These are phyloP conservation scores for Paraplagusia blochii DNA, from an alignment of 2,113 vertebrate species.

Conservation along the genomic window DNA sequence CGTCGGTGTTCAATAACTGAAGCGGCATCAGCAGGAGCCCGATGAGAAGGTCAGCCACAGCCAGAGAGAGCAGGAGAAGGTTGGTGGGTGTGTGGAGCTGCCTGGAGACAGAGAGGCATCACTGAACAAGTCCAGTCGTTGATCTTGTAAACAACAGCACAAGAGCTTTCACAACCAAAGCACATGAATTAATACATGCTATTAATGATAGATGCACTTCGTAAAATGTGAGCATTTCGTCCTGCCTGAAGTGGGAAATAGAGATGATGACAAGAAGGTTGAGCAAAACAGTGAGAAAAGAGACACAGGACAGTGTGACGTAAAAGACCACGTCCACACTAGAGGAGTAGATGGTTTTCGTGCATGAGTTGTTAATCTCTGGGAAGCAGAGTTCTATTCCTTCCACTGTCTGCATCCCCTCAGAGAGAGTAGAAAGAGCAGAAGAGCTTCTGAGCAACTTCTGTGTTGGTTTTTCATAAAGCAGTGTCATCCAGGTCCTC, in stretches of 20 bases:
- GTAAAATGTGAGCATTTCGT: neutral
- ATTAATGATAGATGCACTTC: neutral
- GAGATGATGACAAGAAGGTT: conserved; percentile 33
- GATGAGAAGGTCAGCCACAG: conserved; percentile 1
- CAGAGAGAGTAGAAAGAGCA: neutral
- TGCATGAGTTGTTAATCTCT: conserved; percentile 19
- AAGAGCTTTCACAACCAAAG: too few species aligned
- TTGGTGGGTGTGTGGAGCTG: conserved; percentile 4
- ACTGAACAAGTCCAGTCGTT: too few species aligned
- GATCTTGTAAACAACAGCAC: too few species aligned
- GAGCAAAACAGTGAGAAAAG: conserved; percentile 14
- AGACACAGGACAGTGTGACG: conserved; percentile 5
- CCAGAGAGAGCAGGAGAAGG: conserved; percentile 5
- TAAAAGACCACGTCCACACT: neutral
- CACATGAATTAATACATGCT: too few species aligned
- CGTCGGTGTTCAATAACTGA: neutral
- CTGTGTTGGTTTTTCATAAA: neutral
- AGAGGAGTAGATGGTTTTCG: neutral
- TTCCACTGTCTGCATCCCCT: conserved; percentile 9
- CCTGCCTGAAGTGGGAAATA: conserved; percentile 25
- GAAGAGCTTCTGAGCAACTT: neutral
- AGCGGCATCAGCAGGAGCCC: neutral
- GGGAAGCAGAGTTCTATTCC: conserved; percentile 18
- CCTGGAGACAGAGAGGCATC: neutral
- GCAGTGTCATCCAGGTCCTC: neutral